phyloP scores from a whole-genome alignment of 2,113 vertebrate species.

The Pyxicephalus adspersus region DNA sequence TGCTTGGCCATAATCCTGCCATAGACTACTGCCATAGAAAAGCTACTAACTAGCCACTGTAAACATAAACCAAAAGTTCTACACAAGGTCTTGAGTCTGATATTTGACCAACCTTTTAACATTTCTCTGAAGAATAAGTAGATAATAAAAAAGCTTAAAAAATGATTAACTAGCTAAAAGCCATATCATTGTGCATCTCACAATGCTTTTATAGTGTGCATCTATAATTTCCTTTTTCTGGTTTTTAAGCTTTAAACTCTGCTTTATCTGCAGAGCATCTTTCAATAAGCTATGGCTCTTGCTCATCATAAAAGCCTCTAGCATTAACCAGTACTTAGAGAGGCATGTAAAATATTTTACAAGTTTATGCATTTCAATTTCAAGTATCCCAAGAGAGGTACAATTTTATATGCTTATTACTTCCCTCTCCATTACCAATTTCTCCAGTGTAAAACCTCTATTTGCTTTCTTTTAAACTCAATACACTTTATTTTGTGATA shows the following conservation, averaged over 20 bases:
- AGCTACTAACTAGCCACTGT: too few species aligned
- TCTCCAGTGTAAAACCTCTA: slow-evolving; percentile 44
- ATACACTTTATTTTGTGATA: slow-evolving; percentile 26
- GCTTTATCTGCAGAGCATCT: slow-evolving; percentile 29
- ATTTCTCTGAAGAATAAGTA: too few species aligned
- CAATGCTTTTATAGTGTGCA: too few species aligned
- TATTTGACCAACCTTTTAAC: too few species aligned
- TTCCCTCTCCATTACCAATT: slow-evolving; percentile 45
- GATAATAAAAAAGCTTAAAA: too few species aligned
- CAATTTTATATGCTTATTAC: slow-evolving; percentile 50
- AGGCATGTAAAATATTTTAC: slow-evolving; percentile 52
- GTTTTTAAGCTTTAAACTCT: slow-evolving; percentile 7
- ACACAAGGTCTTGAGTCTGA: too few species aligned
- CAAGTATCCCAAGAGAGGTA: slow-evolving; percentile 49
- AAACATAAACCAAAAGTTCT: too few species aligned
- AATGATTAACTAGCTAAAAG: too few species aligned
- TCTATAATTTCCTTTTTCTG: background rate
- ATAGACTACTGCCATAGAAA: too few species aligned
- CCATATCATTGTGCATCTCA: too few species aligned
- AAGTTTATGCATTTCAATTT: slow-evolving; percentile 54
- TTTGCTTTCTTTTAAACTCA: slow-evolving; percentile 34
- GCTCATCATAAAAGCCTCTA: slow-evolving; percentile 37
- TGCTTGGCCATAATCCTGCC: too few species aligned
- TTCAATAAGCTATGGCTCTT: slow-evolving; percentile 27
- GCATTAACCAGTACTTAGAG: slow-evolving; percentile 55